Evolutionary conservation across 2,888 invertebrate species (phyloP).

Genomic region (Synanthedon myopaeformis): DNA sequence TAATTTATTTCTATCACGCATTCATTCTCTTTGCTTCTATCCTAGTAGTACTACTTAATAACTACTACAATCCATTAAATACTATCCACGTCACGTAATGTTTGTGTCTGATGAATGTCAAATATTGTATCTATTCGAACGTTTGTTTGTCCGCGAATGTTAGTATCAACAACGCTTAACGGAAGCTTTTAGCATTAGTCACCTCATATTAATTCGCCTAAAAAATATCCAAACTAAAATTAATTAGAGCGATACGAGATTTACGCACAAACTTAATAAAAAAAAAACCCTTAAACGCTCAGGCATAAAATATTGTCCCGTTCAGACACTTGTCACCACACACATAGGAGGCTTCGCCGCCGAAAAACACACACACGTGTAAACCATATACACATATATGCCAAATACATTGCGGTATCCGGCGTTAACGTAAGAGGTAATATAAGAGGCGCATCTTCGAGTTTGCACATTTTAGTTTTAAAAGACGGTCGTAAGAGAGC

Average conservation of each 20-base stretch:
- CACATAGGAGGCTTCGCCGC: constrained; percentile 35
- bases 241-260: constrained; percentile 18
- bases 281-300: constrained; percentile 23
- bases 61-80: neutral
- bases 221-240: constrained; percentile 5
- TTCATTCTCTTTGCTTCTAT: too few species aligned
- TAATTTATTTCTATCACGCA: too few species aligned
- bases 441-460: constrained; percentile 69
- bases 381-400: constrained; percentile 34
- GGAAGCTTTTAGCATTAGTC: constrained; percentile 7
- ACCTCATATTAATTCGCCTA: neutral
- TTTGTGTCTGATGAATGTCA: constrained; percentile 9
- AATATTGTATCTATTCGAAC: constrained; percentile 2
- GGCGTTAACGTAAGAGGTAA: constrained; percentile 65
- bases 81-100: constrained; percentile 10
- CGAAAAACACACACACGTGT: constrained; percentile 44
- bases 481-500: constrained; percentile 56
- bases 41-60: neutral
- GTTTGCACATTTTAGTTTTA: constrained; percentile 67
- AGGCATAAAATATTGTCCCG: constrained; percentile 2
- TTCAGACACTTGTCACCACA: constrained; percentile 20
- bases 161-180: constrained; percentile 7
- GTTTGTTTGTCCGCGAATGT: neutral
- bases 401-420: constrained; percentile 66
- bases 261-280: constrained; percentile 16